phyloP scores from a whole-genome alignment of 2,888 invertebrate species.

The Tholera decimalis region DNA sequence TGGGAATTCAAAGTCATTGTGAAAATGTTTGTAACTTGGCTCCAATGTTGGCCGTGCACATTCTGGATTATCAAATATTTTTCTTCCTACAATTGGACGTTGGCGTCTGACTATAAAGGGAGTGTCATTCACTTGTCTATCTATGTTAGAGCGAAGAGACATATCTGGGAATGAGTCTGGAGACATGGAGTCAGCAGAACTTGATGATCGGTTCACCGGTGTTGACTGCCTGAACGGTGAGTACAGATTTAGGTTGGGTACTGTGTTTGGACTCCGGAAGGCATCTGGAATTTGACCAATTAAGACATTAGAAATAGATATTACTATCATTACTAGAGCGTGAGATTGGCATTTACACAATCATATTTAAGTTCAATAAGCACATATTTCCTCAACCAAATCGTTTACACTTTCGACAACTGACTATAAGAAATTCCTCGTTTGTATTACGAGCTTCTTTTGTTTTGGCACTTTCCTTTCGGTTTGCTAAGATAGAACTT shows the following conservation, averaged over 20 bases:
- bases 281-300: slow-evolving; percentile 68
- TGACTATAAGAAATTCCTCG: not conserved
- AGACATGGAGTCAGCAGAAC: slow-evolving; percentile 84
- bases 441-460: slow-evolving; percentile 1
- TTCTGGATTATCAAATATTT: slow-evolving; percentile 72
- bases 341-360: too few species aligned
- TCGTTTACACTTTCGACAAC: not conserved
- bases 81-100: slow-evolving; percentile 82
- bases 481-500: not conserved
- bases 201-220: slow-evolving; percentile 77
- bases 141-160: slow-evolving; percentile 43
- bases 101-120: slow-evolving; percentile 67
- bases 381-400: not conserved
- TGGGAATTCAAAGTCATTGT: slow-evolving; percentile 40
- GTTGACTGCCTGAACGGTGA: slow-evolving; percentile 71
- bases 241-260: slow-evolving; percentile 18
- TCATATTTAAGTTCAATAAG: not conserved
- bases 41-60: slow-evolving; percentile 45
- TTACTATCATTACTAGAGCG: not conserved
- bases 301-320: slow-evolving; percentile 1
- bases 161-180: slow-evolving; percentile 81
- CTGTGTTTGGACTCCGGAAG: slow-evolving; percentile 58
- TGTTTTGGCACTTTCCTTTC: not conserved
- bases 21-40: slow-evolving; percentile 46
- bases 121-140: slow-evolving; percentile 53